Evolutionary conservation across 2,797 vertebrate genomes (phyloP).

Genomic region (Holocentrus rufus): DNA sequence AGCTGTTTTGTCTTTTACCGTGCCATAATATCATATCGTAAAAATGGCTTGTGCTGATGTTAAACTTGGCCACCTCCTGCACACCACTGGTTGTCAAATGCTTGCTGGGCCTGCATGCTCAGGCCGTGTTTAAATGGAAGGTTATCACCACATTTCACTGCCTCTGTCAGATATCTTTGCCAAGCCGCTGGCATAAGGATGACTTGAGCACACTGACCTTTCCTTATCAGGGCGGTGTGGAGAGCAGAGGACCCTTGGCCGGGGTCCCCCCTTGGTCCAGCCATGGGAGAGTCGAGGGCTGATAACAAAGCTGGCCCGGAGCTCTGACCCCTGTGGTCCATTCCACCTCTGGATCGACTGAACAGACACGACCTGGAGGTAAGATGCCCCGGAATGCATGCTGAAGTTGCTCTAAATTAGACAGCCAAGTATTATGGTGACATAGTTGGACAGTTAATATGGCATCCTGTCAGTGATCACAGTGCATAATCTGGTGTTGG

Average conservation of each 20-base stretch:
- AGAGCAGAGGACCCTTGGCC: constrained; percentile 78
- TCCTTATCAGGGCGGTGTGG: constrained; percentile 81
- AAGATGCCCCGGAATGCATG: constrained; percentile 1
- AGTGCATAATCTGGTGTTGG: too few relatives aligned
- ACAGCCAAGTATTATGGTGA: constrained; percentile 10
- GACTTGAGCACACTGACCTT: constrained; percentile 75
- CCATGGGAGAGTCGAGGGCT: constrained; percentile 69
- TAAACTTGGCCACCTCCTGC: not conserved
- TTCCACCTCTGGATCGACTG: constrained; percentile 58
- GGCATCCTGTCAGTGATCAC: too few relatives aligned
- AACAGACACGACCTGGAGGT: constrained; percentile 43
- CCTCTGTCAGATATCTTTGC: constrained; percentile 33
- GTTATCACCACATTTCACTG: constrained; percentile 37
- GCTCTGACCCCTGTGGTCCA: constrained; percentile 78
- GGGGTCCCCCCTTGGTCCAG: constrained; percentile 75
- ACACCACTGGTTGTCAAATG: not conserved
- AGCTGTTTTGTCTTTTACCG: not conserved
- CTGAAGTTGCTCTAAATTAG: constrained; percentile 2
- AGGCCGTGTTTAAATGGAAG: constrained; percentile 54
- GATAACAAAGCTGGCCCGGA: constrained; percentile 79
- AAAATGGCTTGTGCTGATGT: constrained; percentile 81
- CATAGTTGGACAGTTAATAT: too few relatives aligned
- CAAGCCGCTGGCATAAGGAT: constrained; percentile 74
- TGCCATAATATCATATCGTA: constrained; percentile 57
- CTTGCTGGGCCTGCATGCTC: not conserved